phyloP scores from a whole-genome alignment of 53 echinoderm and acorn worm species.

The Patiria pectinifera region DNA sequence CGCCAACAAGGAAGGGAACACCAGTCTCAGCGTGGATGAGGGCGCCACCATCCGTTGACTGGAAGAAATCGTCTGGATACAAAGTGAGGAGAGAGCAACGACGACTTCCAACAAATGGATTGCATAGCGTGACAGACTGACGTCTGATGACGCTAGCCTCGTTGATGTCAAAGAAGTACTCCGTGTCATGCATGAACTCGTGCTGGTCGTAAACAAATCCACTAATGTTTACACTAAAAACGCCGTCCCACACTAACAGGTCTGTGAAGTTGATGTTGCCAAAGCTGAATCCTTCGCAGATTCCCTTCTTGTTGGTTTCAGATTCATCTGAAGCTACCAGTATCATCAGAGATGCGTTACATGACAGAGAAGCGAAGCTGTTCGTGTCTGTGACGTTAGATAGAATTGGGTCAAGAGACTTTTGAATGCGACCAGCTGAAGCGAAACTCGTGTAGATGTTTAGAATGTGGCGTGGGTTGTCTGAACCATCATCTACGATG shows the following conservation, averaged over 20 bases:
- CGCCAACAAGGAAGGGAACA: not conserved
- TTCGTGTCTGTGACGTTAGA: not conserved
- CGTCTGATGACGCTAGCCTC: not conserved
- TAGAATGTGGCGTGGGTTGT: not conserved
- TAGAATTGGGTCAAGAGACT: not conserved
- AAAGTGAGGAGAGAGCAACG: not conserved
- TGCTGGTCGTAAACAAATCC: conserved; percentile 16
- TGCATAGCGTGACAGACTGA: not conserved
- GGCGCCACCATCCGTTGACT: not conserved
- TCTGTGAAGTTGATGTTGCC: not conserved
- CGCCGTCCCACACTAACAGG: not conserved
- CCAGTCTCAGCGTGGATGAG: conserved; percentile 5
- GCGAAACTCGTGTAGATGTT: not conserved
- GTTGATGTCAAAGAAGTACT: not conserved
- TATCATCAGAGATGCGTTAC: conserved; percentile 3
- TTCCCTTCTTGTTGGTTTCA: not conserved
- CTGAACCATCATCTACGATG: not conserved
- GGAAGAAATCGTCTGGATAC: not conserved
- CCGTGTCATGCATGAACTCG: conserved; percentile 17
- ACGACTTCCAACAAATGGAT: conserved; percentile 7
- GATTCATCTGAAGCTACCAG: not conserved
- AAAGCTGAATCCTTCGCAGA: not conserved
- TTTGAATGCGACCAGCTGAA: not conserved
- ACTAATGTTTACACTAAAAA: conserved; percentile 5
- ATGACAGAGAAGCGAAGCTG: not conserved